Base-by-base conservation (phyloP, 2,797 vertebrate species). In the Danio aesculapii region DNA sequence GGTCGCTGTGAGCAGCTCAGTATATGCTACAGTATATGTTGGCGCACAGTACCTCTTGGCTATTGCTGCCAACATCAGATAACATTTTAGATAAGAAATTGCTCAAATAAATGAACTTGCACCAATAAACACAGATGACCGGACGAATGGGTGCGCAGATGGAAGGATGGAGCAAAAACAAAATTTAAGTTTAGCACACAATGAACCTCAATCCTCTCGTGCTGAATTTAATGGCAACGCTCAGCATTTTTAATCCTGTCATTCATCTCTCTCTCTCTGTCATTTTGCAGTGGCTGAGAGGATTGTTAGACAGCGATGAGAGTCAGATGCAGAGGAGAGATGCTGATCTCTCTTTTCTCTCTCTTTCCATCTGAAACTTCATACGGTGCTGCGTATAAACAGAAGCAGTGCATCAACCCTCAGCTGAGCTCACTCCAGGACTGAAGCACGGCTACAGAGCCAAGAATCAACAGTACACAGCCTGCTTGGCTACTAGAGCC, bases 181-280 rank as follows among this genome's bases (percentile, higher is more conserved):
- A 30, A 30, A 30, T 30, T 3, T 30, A 30, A 30, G 30, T 11
- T 50, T 30, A 69, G 67, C 14, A 30, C 47, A 39, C 3, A 76
- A 72, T 47, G 67, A 59, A 71, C 84, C 81, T 78, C 81, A 74
- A 82, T 55, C 77, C 57, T 63, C 69, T 87, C 73, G 78, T 81
- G 58, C 64, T 89, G 83, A 67, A 90, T 87, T 88, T 82, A 89
- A 90, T 72, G 76, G 82, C 66, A 83, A 44, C 6, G 9, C 64
- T 61, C 55, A 70, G 57, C 47, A 71, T 46, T 72, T 78, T 44
- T 79, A 81, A 59, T 59, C 19, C 64, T 73, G 77, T 77, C 21
- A 2, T 47, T 47, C 83, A 81, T 72, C 64, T 63, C 83, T 55
- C 49, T 66, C 83, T 55, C 49, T 66, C 2, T 44, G 13, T 84